Base-by-base conservation (phyloP, 2,113 vertebrate species). In the Callocephalon fimbriatum region DNA sequence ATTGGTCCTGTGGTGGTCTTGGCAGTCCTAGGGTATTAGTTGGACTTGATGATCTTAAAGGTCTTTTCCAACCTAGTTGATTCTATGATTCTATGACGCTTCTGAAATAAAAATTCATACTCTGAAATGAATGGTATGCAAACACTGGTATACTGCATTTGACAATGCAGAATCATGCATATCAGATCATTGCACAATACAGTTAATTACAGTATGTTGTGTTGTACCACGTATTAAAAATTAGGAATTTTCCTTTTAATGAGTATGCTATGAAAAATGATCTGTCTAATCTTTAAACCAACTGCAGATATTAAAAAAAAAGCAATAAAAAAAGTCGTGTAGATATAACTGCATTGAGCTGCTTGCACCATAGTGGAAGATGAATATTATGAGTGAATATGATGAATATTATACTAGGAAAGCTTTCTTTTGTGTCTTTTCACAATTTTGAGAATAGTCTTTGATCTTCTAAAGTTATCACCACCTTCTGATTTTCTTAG, bases 251-350 rank as follows among this genome's bases (percentile, higher is more conserved):
- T 88, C 40, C 29, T 68, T 86, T 62, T 71, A 45, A 35, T 79
- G 11, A 12, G 4, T 88, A 5, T 42, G 4, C 45, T 48, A 8
- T 91, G 72, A 58, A 17, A 73, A 77, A 84, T 88, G 5, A 68
- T 79, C 17, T 85, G 6, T 66, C 47, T 88, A 75, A 83, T 70
- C 22, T 50, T 62, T 74, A 81, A 70, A 50, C 16, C 9, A 79
- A n/a, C 26, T 71, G 42, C 31, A 84, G 31, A 26, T 94, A 8
- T 76, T 20, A 67, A 78, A 85, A 74, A 74, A 35, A 45, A 12
- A 27, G 7, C 1, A 1, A 3, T 12, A 38, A 61, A 38, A 7
- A 45, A 32, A 4, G 1, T 44, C 15, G 7, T 14, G 2, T 56
- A 50, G 21, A 6, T 63, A 12, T 38, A 58, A 63, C 38, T 42